Evolutionary conservation across 2,797 vertebrate genomes (phyloP).

Genomic region (Acanthurus leucopareius): DNA sequence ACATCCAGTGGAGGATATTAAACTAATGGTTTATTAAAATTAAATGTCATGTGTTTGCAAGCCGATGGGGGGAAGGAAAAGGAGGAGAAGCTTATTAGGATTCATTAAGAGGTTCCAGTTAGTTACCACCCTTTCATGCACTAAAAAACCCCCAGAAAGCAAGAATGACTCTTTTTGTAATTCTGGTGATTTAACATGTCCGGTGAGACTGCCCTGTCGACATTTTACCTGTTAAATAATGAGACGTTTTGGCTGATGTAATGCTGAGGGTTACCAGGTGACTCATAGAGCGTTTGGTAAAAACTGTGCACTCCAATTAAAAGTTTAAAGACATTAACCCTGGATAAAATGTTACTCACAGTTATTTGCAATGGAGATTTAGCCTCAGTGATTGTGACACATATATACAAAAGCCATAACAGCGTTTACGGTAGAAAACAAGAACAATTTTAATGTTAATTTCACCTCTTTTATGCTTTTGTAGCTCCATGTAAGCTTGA

Average conservation of each 20-base stretch:
- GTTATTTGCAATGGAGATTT: neutral
- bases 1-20: conserved; percentile 52
- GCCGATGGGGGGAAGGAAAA: conserved; percentile 28
- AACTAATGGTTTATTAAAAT: conserved; percentile 73
- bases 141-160: conserved; percentile 22
- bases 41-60: conserved; percentile 66
- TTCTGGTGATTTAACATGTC: neutral
- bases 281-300: conserved; percentile 39
- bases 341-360: neutral
- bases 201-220: neutral
- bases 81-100: conserved; percentile 32
- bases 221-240: conserved; percentile 10
- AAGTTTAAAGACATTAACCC: neutral
- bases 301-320: conserved; percentile 20
- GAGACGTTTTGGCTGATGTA: conserved; percentile 11
- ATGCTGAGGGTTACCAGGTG: conserved; percentile 21
- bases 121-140: conserved; percentile 34
- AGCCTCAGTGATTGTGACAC: neutral
- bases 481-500: no score
- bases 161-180: neutral
- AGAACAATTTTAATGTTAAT: no score
- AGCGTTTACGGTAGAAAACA: neutral
- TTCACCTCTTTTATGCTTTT: no score
- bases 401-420: neutral
- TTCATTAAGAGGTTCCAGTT: conserved; percentile 62